Conservation (phyloP, 1,140 invertebrate species). For the Monomorium pharaonis region DNA sequence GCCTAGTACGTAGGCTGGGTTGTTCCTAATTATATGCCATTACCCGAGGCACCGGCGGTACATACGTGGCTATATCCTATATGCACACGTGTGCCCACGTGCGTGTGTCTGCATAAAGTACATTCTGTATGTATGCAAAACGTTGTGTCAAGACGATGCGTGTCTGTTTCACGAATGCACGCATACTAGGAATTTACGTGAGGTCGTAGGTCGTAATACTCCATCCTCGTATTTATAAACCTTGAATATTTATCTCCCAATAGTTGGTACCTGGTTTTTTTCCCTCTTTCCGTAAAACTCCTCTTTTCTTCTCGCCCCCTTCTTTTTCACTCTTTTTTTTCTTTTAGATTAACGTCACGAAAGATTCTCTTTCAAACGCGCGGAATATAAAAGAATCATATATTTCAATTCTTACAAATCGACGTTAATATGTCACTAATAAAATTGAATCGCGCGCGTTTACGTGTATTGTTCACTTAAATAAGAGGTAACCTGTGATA, state of each 20-base stretch:
- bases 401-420: neutral
- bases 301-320: no score
- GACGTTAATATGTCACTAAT: neutral
- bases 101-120: constrained; percentile 33
- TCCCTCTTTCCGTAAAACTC: neutral
- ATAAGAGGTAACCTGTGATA: neutral
- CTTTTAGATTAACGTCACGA: neutral
- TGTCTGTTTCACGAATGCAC: constrained; percentile 12
- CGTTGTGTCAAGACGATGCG: constrained; percentile 1
- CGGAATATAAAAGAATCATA: neutral
- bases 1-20: constrained; percentile 62
- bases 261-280: constrained; percentile 30
- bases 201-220: constrained; percentile 32
- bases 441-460: neutral
- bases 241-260: constrained; percentile 55
- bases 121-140: neutral
- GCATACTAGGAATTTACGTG: constrained; percentile 18
- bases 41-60: constrained; percentile 56
- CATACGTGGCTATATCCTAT: constrained; percentile 22
- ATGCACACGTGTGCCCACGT: constrained; percentile 5
- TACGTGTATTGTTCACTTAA: neutral
- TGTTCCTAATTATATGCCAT: constrained; percentile 71
- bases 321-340: no score
- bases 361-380: neutral
- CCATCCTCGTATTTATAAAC: neutral